These are phyloP conservation scores for Drosophila parabipectinata DNA, from an alignment of 1,140 invertebrate species.

Conservation along the genomic window DNA sequence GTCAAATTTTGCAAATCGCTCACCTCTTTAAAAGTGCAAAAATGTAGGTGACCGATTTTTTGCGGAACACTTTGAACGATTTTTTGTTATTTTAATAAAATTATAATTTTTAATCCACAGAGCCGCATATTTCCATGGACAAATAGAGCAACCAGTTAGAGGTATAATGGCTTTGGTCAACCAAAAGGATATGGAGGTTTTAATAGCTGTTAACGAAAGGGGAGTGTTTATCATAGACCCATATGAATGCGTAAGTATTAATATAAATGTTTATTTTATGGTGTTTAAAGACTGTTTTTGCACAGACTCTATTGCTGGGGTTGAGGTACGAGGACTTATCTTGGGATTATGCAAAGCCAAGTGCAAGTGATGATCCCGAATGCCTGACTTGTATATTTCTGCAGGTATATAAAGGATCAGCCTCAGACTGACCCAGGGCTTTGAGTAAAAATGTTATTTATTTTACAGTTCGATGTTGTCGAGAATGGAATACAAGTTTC, in stretches of 20 bases:
- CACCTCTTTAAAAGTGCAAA: no score
- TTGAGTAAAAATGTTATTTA: not conserved
- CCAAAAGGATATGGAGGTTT: constrained; percentile 92
- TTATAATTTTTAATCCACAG: constrained; percentile 80
- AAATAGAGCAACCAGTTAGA: constrained; percentile 94
- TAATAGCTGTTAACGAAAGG: constrained; percentile 94
- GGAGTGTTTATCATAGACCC: constrained; percentile 95
- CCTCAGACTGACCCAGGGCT: not conserved
- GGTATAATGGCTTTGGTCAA: constrained; percentile 93
- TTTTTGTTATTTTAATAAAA: no score
- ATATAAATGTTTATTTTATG: not conserved
- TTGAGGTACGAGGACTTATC: constrained; percentile 94
- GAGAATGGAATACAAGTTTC: constrained; percentile 93
- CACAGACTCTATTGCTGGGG: constrained; percentile 91
- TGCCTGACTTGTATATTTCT: constrained; percentile 95
- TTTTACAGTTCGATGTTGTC: constrained; percentile 90
- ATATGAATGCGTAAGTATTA: constrained; percentile 90
- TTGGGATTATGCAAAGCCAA: constrained; percentile 95
- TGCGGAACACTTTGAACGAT: no score
- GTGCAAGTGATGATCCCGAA: constrained; percentile 92
- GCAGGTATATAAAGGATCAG: constrained; percentile 84
- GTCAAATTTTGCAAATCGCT: not conserved
- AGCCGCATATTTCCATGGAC: constrained; percentile 94
- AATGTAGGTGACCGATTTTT: no score
- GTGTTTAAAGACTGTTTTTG: not conserved